These are phyloP conservation scores for Anguilla obscura DNA, from an alignment of 2,797 vertebrate genomes.

Conservation along the genomic window DNA sequence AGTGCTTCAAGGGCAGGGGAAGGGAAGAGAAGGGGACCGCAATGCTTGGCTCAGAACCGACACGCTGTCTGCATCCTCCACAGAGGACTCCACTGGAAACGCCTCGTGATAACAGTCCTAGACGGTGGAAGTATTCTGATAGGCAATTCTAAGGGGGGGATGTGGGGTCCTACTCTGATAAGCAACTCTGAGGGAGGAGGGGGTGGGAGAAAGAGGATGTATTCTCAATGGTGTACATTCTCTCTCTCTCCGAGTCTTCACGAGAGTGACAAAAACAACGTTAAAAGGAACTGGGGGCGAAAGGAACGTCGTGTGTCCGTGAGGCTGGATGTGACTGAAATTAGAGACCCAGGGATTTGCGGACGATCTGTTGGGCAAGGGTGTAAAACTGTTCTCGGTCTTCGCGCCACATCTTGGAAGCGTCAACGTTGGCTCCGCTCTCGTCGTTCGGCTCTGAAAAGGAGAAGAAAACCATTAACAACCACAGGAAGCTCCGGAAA, in stretches of 20 bases:
- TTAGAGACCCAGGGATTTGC: slow-evolving; percentile 91
- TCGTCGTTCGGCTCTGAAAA: slow-evolving; percentile 92
- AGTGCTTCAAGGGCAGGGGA: slow-evolving; percentile 33
- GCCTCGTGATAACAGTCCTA: not conserved
- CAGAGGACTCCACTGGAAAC: not conserved
- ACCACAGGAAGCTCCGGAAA: not conserved
- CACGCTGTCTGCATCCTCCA: not conserved
- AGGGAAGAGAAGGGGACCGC: not conserved
- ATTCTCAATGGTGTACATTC: not conserved
- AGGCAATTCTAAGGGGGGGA: not conserved
- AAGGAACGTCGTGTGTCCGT: slow-evolving; percentile 34
- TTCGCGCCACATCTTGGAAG: slow-evolving; percentile 98
- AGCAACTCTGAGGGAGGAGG: slow-evolving; percentile 25
- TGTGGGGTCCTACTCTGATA: slow-evolving; percentile 16
- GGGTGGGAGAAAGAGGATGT: not conserved
- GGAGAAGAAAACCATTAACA: slow-evolving; percentile 13
- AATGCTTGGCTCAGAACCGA: not conserved
- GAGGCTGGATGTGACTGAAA: slow-evolving; percentile 30
- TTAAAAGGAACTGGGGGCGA: not conserved
- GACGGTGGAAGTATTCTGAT: not conserved
- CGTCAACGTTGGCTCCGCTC: slow-evolving; percentile 93
- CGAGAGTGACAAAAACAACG: not conserved
- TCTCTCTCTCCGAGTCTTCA: not conserved
- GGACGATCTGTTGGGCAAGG: slow-evolving; percentile 91
- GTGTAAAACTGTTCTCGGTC: slow-evolving; percentile 90